Percentiles rank a stretch among this genome's conserved stretches.
These are phyloP conservation scores for Trematomus bernacchii DNA, from an alignment of 2,797 vertebrate genomes.

Conservation along the genomic window DNA sequence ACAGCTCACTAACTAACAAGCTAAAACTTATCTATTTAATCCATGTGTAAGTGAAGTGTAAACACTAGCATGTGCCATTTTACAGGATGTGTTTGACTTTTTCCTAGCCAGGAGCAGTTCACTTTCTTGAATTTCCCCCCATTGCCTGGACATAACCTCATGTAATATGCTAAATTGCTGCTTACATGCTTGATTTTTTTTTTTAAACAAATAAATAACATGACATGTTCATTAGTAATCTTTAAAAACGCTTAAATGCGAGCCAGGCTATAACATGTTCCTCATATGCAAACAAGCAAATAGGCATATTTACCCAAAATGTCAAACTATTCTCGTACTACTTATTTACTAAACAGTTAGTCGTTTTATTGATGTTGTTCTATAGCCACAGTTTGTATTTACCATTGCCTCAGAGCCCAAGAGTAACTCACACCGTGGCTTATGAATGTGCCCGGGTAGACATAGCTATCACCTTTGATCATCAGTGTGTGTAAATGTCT, in stretches of 20 bases:
- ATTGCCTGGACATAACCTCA: background rate
- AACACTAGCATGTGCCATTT: conserved; percentile 19
- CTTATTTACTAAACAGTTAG: background rate
- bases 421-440: conserved; percentile 40
- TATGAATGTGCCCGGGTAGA: conserved; percentile 35
- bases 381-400: conserved; percentile 40
- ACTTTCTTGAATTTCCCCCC: conserved; percentile 7
- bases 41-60: background rate
- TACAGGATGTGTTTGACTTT: background rate
- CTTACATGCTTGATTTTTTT: conserved; percentile 3
- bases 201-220: conserved; percentile 1
- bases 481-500: conserved; percentile 54
- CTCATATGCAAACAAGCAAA: background rate
- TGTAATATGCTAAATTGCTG: background rate
- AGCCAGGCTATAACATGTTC: background rate
- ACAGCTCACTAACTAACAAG: conserved; percentile 25
- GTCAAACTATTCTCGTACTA: background rate
- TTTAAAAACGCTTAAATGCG: background rate
- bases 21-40: conserved; percentile 6
- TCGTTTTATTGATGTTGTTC: conserved; percentile 18
- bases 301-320: background rate
- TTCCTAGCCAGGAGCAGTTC: background rate
- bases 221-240: conserved; percentile 7
- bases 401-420: conserved; percentile 41
- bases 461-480: conserved; percentile 61